These are phyloP conservation scores for Lampris megalopsis DNA, from an alignment of 2,113 vertebrate species.

Conservation along the genomic window DNA sequence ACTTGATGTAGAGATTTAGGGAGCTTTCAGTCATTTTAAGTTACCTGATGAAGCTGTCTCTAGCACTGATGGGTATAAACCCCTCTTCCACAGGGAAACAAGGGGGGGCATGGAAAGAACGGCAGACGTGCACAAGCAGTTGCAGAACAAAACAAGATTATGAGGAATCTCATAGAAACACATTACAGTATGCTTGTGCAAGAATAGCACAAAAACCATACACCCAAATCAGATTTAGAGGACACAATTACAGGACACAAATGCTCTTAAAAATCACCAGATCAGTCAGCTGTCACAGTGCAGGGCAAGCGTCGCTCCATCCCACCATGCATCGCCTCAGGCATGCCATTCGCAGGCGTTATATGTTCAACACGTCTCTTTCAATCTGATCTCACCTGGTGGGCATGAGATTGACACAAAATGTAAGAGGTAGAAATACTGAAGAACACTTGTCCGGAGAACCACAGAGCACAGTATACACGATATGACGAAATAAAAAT, in stretches of 20 bases:
- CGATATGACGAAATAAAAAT: background rate
- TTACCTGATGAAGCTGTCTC: background rate
- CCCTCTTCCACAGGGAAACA: background rate
- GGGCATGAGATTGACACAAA: conserved; percentile 50
- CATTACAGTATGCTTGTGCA: conserved; percentile 51
- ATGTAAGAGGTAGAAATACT: background rate
- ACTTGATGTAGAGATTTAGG: background rate
- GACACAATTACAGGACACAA: conserved; percentile 57
- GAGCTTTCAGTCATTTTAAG: background rate
- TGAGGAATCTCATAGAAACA: conserved; percentile 71
- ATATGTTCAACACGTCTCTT: conserved; percentile 46
- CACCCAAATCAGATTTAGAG: conserved; percentile 67
- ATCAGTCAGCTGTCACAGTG: conserved; percentile 45
- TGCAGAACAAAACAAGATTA: conserved; percentile 66
- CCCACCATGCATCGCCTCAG: conserved; percentile 69
- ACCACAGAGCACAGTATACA: conserved; percentile 14
- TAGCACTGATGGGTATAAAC: conserved; percentile 7
- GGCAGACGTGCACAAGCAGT: conserved; percentile 41
- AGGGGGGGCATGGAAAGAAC: conserved; percentile 3
- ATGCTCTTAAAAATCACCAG: conserved; percentile 50
- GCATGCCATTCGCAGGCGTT: conserved; percentile 33
- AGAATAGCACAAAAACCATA: conserved; percentile 52
- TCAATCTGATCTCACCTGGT: conserved; percentile 60
- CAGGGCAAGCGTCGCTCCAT: conserved; percentile 20
- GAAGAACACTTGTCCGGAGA: conserved; percentile 1